Conservation (phyloP, 1,140 invertebrate species). For the Drosophila mauritiana region DNA sequence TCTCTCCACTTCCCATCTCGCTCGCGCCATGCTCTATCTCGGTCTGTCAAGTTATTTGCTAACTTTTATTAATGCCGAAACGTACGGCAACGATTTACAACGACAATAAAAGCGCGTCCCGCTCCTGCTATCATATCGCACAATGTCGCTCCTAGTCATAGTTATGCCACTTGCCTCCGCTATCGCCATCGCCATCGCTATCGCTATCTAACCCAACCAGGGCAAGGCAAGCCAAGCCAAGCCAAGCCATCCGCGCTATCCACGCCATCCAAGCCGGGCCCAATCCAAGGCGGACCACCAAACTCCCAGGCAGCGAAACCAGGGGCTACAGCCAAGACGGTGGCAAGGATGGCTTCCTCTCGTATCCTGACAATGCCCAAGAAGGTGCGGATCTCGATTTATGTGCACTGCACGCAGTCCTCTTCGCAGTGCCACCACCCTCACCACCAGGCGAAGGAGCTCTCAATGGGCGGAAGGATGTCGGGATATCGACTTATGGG, state of each 20-base stretch:
- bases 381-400: conserved; percentile 83
- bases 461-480: background rate
- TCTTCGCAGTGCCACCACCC: conserved; percentile 23
- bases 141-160: conserved; percentile 80
- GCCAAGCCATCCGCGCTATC: background rate
- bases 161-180: conserved; percentile 67
- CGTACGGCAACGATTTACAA: conserved; percentile 83
- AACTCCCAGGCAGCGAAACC: conserved; percentile 38
- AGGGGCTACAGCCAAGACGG: conserved; percentile 30
- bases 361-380: conserved; percentile 71
- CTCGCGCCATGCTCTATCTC: conserved; percentile 27
- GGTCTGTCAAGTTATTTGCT: conserved; percentile 80
- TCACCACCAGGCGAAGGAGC: conserved; percentile 9
- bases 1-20: conserved; percentile 1
- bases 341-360: conserved; percentile 48
- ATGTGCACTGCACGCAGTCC: conserved; percentile 78
- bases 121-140: conserved; percentile 75
- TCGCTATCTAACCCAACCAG: conserved; percentile 70
- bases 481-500: background rate
- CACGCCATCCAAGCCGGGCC: conserved; percentile 12
- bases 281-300: conserved; percentile 25
- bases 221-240: conserved; percentile 15
- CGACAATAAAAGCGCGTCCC: conserved; percentile 78
- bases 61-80: conserved; percentile 84
- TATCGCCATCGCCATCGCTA: conserved; percentile 37